These are phyloP conservation scores for Podocnemis expansa DNA, from an alignment of 2,113 vertebrate species.

Conservation along the genomic window DNA sequence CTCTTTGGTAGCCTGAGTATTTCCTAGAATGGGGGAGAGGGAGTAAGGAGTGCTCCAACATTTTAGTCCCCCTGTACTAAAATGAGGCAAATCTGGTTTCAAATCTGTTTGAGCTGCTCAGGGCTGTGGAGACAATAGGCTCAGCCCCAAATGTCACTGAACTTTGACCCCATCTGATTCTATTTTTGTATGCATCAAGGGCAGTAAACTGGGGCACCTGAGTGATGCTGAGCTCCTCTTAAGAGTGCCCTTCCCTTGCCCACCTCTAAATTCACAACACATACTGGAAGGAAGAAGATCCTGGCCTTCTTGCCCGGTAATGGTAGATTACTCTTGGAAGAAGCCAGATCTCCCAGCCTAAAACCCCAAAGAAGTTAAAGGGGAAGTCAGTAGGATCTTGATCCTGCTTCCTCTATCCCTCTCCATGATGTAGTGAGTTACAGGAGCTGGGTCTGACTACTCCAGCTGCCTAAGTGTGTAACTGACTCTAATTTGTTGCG, in stretches of 20 bases:
- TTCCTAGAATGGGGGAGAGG: neutral
- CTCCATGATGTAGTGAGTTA: too few relatives aligned
- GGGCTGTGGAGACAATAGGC: too few relatives aligned
- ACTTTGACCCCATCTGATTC: neutral
- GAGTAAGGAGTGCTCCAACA: neutral
- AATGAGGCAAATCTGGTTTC: neutral
- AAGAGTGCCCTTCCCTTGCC: neutral
- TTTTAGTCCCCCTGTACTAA: neutral
- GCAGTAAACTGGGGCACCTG: neutral
- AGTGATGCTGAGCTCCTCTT: neutral
- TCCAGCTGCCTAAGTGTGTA: too few relatives aligned
- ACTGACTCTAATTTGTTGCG: too few relatives aligned
- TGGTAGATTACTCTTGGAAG: neutral
- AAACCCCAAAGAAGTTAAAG: too few relatives aligned
- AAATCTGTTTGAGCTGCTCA: too few relatives aligned
- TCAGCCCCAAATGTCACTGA: neutral
- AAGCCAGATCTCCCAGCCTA: neutral
- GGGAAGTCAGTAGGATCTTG: too few relatives aligned
- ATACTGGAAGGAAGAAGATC: neutral
- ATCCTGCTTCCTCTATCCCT: too few relatives aligned
- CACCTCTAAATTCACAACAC: neutral
- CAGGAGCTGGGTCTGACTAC: too few relatives aligned
- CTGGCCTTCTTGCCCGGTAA: neutral
- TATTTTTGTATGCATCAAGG: neutral
- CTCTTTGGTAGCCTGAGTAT: neutral